Conservation (phyloP, 2,888 invertebrate genomes). For the Eristalis tenax region DNA sequence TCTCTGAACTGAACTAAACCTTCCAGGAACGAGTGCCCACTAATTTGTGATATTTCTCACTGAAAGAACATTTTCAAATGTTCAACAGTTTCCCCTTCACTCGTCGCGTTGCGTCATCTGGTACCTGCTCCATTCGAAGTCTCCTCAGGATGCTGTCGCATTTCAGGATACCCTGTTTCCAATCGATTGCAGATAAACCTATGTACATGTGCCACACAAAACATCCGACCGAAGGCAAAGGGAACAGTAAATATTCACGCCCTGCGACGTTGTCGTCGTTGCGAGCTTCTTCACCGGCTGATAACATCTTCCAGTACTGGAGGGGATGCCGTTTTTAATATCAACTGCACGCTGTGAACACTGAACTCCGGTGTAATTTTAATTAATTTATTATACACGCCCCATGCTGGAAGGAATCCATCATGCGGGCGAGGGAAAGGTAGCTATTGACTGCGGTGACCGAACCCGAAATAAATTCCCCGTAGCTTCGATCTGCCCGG, state of each 20-base stretch:
- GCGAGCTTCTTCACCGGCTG: neutral
- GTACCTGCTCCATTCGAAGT: neutral
- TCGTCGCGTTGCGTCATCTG: too few species aligned
- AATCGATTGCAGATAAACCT: neutral
- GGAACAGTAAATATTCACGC: neutral
- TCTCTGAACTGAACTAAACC: too few species aligned
- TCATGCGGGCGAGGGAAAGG: neutral
- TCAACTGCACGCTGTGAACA: neutral
- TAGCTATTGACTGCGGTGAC: neutral
- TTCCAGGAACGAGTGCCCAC: too few species aligned
- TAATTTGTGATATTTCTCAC: too few species aligned
- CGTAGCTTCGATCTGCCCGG: too few species aligned
- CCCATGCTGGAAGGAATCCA: neutral
- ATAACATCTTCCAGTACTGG: neutral
- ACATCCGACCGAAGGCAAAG: neutral
- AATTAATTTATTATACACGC: neutral
- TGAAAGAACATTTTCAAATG: neutral
- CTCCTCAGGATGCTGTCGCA: neutral
- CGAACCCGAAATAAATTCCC: neutral
- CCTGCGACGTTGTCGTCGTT: neutral
- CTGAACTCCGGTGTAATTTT: neutral
- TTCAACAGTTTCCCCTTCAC: neutral
- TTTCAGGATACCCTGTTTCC: neutral
- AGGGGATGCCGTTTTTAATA: neutral
- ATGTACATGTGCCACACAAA: neutral